Base-by-base conservation (phyloP, 2,888 invertebrate genomes). In the Kuschelorhynchus macadamiae region DNA sequence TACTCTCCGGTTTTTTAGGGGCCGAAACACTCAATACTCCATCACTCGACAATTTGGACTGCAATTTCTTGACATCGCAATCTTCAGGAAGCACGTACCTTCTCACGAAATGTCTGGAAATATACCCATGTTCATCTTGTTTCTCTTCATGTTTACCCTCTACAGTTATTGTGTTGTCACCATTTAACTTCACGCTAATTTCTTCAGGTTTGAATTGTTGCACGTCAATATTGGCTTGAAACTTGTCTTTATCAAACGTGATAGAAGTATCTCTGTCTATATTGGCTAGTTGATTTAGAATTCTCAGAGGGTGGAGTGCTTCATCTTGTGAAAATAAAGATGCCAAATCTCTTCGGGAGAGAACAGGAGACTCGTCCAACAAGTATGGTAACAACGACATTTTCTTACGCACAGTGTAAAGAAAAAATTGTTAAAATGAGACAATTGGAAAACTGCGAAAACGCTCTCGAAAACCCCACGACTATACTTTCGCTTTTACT, bases 121-220 rank as follows among this genome's bases (percentile, higher is more conserved):
- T n/a, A n/a, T n/a, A n/a, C n/a, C n/a, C n/a, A n/a, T n/a, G n/a
- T n/a, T n/a, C n/a, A n/a, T n/a, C n/a, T n/a, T n/a, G n/a, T n/a
- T n/a, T n/a, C n/a, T n/a, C n/a, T n/a, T n/a, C n/a, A n/a, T 92
- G 94, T 78, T 90, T 92, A 0, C 91, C 94, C 81, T 94, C 92
- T 11, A 92, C 86, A 52, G 90, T 87, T 17, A 94, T 87, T 60
- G 86, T 87, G 70, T 90, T 80, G 53, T 83, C 88, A 7, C 92
- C 92, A 80, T 91, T 86, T 80, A 74, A 86, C 81, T 92, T 93
- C 12, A 94, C 93, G 5, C 88, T 86, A 33, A 95, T 89, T 81
- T 94, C 94, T 14, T 90, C 88, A 0, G 94, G 93, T 12, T 87
- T 84, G 77, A 93, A 94, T 75, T 93, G 91, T 76, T 91, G 88